These are phyloP conservation scores for Trichosurus vulpecula DNA, from an alignment of 2,797 vertebrate species.

Conservation along the genomic window DNA sequence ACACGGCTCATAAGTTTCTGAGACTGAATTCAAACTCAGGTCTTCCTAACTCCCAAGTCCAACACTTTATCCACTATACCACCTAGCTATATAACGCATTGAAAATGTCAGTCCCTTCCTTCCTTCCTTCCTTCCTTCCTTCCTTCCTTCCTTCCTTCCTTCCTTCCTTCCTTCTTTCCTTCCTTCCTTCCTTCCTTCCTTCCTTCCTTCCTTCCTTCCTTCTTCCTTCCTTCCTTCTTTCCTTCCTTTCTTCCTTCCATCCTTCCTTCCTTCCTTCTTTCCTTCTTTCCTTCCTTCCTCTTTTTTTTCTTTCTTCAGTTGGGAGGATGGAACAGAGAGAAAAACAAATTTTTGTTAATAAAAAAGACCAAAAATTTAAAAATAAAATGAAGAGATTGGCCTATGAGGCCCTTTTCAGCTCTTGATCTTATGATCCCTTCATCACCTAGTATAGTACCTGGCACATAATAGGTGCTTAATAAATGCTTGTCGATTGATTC, in stretches of 20 bases:
- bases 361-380: not conserved
- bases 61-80: not conserved
- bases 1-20: not conserved
- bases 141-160: rapidly evolving
- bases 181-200: too few species aligned
- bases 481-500: not conserved
- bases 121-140: too few species aligned
- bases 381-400: not conserved
- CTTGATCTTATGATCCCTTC: not conserved
- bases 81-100: not conserved
- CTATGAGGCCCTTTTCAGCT: not conserved
- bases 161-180: not conserved
- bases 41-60: not conserved
- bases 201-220: rapidly evolving
- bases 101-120: not conserved
- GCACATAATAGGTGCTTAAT: not conserved
- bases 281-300: not conserved
- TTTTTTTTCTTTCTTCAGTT: not conserved
- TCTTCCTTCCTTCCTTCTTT: not conserved
- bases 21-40: not conserved
- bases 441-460: not conserved
- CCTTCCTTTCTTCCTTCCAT: not conserved
- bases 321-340: not conserved
- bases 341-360: not conserved
- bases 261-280: not conserved